Percentiles rank a stretch among this genome's conserved stretches.
These are phyloP conservation scores for Acipenser transmontanus DNA, from an alignment of 2,797 vertebrate genomes.

Conservation along the genomic window DNA sequence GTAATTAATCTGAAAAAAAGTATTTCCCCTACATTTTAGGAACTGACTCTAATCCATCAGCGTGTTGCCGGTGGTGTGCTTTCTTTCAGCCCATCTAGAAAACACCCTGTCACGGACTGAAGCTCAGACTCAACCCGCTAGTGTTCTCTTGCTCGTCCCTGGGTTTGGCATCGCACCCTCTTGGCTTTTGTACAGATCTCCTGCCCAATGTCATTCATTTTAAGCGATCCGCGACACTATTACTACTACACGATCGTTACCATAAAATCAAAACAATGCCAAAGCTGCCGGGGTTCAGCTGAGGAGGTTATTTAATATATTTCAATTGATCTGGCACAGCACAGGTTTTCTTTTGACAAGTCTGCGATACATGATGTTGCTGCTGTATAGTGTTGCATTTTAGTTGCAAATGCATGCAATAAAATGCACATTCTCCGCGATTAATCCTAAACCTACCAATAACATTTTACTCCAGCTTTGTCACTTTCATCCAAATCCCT, in stretches of 20 bases:
- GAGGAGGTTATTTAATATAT: conserved; percentile 1
- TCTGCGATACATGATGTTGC: conserved; percentile 7
- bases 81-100: conserved; percentile 17
- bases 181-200: conserved; percentile 53
- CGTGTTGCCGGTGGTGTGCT: conserved; percentile 11
- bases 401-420: not conserved
- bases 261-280: conserved; percentile 11
- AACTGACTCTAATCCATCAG: conserved; percentile 6
- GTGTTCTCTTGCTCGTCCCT: conserved; percentile 50
- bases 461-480: conserved; percentile 16
- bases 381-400: conserved; percentile 2
- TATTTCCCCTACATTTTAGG: not conserved
- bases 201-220: conserved; percentile 36
- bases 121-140: conserved; percentile 28
- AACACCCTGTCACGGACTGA: conserved; percentile 43
- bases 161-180: conserved; percentile 57
- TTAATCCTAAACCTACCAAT: conserved; percentile 6
- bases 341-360: not conserved
- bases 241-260: conserved; percentile 28
- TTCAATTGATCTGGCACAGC: too few relatives aligned
- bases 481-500: conserved; percentile 17
- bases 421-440: conserved; percentile 2
- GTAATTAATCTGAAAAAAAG: not conserved
- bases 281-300: conserved; percentile 8
- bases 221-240: conserved; percentile 10